phyloP scores from a whole-genome alignment of 2,888 invertebrate genomes.

The Pristionchus japonicus region DNA sequence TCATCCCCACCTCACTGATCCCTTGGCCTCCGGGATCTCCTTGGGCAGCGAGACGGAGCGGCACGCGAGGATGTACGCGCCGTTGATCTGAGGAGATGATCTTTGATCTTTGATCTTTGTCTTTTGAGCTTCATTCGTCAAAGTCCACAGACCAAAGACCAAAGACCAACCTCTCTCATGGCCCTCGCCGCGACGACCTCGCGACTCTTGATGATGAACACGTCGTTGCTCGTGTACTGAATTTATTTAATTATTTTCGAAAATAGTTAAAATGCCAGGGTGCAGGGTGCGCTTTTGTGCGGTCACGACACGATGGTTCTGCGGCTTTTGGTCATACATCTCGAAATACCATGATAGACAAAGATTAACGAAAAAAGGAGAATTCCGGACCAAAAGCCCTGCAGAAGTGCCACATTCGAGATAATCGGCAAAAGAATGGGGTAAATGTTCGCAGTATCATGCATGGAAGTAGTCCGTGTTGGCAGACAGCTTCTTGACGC shows the following conservation, averaged over 20 bases:
- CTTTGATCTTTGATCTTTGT: neutral
- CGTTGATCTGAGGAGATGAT: neutral
- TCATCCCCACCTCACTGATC: neutral
- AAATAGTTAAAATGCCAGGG: neutral
- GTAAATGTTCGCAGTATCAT: neutral
- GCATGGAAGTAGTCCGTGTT: constrained; percentile 36
- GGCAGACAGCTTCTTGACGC: constrained; percentile 7
- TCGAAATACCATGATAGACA: too few relatives aligned
- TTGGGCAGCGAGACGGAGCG: constrained; percentile 18
- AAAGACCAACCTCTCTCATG: constrained; percentile 26
- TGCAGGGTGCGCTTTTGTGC: neutral
- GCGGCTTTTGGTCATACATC: too few relatives aligned
- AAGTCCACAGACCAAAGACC: neutral
- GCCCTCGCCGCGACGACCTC: constrained; percentile 29
- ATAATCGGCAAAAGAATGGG: neutral
- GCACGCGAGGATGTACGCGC: constrained; percentile 3
- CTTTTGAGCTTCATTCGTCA: neutral
- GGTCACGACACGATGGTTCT: too few relatives aligned
- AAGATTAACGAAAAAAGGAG: too few relatives aligned
- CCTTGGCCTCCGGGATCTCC: constrained; percentile 18
- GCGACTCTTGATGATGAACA: constrained; percentile 38
- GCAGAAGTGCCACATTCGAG: neutral
- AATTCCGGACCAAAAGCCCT: too few relatives aligned
- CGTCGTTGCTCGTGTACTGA: constrained; percentile 47
- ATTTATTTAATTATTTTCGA: neutral